phyloP scores from a whole-genome alignment of 2,113 vertebrate genomes.

The Sminthopsis crassicaudata region DNA sequence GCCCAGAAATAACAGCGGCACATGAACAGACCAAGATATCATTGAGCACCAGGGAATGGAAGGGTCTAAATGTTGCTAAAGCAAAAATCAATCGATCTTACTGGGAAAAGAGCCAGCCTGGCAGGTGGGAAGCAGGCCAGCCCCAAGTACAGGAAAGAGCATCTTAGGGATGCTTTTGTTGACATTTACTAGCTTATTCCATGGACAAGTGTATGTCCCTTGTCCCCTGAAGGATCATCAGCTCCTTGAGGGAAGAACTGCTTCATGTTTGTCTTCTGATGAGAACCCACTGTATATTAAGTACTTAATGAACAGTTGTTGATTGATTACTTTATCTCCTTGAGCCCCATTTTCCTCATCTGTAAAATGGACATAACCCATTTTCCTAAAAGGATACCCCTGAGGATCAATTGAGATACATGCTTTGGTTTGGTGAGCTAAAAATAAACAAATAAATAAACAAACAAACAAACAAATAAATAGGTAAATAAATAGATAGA shows the following conservation, averaged over 20 bases:
- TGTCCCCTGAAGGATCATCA: background rate
- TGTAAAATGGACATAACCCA: background rate
- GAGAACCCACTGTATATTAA: background rate
- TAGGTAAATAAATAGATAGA: no score
- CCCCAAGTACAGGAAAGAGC: conserved; percentile 8
- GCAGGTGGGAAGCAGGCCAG: background rate
- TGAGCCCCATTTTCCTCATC: background rate
- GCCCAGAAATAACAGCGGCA: background rate
- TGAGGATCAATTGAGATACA: no score
- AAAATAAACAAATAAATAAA: no score
- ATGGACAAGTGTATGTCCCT: no score
- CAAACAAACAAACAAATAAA: no score
- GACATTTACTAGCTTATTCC: no score
- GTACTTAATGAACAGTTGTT: background rate
- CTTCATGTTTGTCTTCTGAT: background rate
- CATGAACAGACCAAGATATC: background rate
- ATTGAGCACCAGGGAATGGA: background rate
- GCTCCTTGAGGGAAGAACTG: background rate
- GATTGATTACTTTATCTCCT: background rate
- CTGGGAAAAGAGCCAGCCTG: conserved; percentile 20
- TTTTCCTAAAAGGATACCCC: no score
- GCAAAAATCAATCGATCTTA: background rate
- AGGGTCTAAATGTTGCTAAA: background rate
- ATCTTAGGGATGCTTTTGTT: background rate
- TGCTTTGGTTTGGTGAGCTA: no score